Conservation (phyloP, 1,140 invertebrate species). For the Bombus pascuorum region DNA sequence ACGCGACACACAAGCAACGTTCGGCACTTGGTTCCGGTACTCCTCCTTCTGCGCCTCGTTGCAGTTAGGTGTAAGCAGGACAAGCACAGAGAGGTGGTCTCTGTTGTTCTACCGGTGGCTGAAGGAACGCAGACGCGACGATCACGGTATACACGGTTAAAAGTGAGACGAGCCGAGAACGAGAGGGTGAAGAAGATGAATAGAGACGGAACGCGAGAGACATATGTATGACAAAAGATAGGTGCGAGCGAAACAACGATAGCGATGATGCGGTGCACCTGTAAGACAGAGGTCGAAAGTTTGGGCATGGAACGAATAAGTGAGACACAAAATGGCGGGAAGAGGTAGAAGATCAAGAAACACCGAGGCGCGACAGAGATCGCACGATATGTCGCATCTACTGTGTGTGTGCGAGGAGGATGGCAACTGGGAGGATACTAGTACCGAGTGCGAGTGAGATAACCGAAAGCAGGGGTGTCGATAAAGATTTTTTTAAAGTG, state of each 20-base stretch:
- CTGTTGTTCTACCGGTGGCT: slow-evolving; percentile 6
- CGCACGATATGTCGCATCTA: slow-evolving; percentile 46
- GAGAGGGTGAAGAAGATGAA: slow-evolving; percentile 1
- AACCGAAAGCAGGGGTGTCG: slow-evolving; percentile 62
- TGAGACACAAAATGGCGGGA: slow-evolving; percentile 42
- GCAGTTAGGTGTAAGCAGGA: slow-evolving; percentile 19
- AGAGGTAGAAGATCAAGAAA: slow-evolving; percentile 69
- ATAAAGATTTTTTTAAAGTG: slow-evolving; percentile 65
- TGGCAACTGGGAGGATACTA: slow-evolving; percentile 26
- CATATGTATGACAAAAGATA: slow-evolving; percentile 23
- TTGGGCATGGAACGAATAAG: slow-evolving; percentile 38
- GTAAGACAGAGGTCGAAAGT: slow-evolving; percentile 52
- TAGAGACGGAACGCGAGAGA: slow-evolving; percentile 21
- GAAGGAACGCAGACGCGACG: slow-evolving; percentile 21
- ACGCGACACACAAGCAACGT: slow-evolving; percentile 67
- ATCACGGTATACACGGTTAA: neutral
- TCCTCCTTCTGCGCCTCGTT: slow-evolving; percentile 64
- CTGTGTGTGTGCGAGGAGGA: slow-evolving; percentile 46
- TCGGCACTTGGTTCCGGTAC: slow-evolving; percentile 68
- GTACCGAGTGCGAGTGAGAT: slow-evolving; percentile 30
- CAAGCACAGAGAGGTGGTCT: neutral
- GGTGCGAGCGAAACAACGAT: slow-evolving; percentile 43
- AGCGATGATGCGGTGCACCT: slow-evolving; percentile 59
- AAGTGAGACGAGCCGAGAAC: slow-evolving; percentile 31
- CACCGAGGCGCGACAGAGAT: slow-evolving; percentile 53